phyloP scores from a whole-genome alignment of 2,888 invertebrate species.

The Nysson spinosus region DNA sequence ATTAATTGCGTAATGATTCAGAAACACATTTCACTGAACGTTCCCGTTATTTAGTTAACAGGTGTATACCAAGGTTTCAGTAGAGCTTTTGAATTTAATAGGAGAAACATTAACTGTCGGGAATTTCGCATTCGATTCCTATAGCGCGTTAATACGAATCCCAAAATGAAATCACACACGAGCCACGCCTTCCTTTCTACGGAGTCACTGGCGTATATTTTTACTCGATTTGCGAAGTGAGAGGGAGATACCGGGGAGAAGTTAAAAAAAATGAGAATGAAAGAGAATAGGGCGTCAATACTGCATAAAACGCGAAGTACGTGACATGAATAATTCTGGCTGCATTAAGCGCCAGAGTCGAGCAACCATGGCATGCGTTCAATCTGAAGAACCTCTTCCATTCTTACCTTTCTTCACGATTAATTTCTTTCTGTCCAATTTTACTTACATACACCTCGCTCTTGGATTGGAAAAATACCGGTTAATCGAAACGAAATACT shows the following conservation, averaged over 20 bases:
- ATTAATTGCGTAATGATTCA: too few relatives aligned
- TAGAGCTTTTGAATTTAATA: too few relatives aligned
- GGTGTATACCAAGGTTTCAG: too few relatives aligned
- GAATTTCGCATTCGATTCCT: too few relatives aligned
- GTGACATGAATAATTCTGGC: constrained; percentile 74
- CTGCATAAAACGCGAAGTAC: constrained; percentile 70
- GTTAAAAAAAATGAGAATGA: neutral
- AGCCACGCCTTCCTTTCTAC: neutral
- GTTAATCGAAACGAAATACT: too few relatives aligned
- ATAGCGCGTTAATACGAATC: neutral
- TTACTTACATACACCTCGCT: too few relatives aligned
- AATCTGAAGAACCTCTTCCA: constrained; percentile 19
- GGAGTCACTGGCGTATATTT: neutral
- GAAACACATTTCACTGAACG: too few relatives aligned
- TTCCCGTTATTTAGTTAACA: too few relatives aligned
- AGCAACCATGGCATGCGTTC: constrained; percentile 22
- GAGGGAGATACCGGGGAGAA: neutral
- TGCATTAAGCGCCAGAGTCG: constrained; percentile 52
- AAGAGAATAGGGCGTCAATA: constrained; percentile 52
- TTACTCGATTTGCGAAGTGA: neutral
- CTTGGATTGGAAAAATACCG: too few relatives aligned
- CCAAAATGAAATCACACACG: neutral
- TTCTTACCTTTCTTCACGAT: constrained; percentile 21
- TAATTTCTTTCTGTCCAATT: too few relatives aligned
- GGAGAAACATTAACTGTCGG: too few relatives aligned